phyloP scores from a whole-genome alignment of 1,140 invertebrate species.

The Oncopodura yosiiana region DNA sequence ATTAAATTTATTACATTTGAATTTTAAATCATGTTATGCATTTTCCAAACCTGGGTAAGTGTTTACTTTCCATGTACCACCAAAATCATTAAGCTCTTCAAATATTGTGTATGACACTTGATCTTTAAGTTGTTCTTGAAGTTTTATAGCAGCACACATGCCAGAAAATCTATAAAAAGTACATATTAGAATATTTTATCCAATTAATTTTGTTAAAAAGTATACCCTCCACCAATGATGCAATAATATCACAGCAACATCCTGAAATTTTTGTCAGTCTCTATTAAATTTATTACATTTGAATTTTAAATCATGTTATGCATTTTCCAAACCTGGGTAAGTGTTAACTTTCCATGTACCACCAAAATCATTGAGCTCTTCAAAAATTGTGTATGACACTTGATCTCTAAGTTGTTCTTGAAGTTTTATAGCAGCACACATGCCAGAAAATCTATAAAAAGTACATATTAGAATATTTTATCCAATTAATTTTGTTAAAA shows the following conservation, averaged over 20 bases:
- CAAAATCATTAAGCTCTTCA: slow-evolving; percentile 7
- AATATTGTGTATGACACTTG: slow-evolving; percentile 6
- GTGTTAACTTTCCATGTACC: slow-evolving; percentile 23
- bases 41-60: slow-evolving; percentile 22
- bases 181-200: background rate
- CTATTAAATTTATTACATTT: too few relatives aligned
- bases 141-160: slow-evolving; percentile 9
- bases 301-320: background rate
- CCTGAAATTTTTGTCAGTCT: too few relatives aligned
- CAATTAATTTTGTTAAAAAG: too few relatives aligned
- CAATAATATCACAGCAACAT: background rate
- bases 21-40: background rate
- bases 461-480: background rate
- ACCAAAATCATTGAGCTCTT: slow-evolving; percentile 15
- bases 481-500: too few relatives aligned
- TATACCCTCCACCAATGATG: too few relatives aligned
- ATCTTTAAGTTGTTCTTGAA: background rate
- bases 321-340: slow-evolving; percentile 22
- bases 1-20: too few relatives aligned
- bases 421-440: slow-evolving; percentile 14
- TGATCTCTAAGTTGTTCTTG: background rate
- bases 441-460: slow-evolving; percentile 13
- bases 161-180: slow-evolving; percentile 13
- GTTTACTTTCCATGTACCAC: slow-evolving; percentile 21
- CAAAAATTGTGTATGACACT: slow-evolving; percentile 13